Evolutionary conservation across 2,797 vertebrate species (phyloP).

Genomic region (Myotis vivesi): DNA sequence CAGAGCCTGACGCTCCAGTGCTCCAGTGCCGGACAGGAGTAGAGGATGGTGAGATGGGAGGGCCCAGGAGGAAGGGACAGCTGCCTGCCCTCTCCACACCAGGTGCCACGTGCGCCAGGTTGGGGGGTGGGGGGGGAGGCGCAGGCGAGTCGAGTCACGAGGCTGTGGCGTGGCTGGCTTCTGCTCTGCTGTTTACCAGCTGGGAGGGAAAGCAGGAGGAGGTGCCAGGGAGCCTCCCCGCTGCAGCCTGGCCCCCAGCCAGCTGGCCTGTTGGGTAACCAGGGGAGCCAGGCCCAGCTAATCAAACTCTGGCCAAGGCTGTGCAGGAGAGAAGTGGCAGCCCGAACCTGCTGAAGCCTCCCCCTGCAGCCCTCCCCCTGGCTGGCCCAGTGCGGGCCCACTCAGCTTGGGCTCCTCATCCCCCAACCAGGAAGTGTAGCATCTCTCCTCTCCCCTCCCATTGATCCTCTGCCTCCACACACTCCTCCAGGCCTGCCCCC

Average conservation of each 20-base stretch:
- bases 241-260: slow-evolving; percentile 67
- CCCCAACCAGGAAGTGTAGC: fast-evolving
- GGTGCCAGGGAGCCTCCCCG: slow-evolving; percentile 68
- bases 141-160: slow-evolving; percentile 62
- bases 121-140: slow-evolving; percentile 19
- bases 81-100: slow-evolving; percentile 55
- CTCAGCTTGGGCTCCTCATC: not conserved
- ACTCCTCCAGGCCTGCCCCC: not conserved
- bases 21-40: not conserved
- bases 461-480: not conserved
- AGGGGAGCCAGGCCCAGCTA: slow-evolving; percentile 78
- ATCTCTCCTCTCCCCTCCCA: not conserved
- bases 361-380: not conserved
- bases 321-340: not conserved
- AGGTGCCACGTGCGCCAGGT: slow-evolving; percentile 70
- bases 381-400: not conserved
- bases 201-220: slow-evolving; percentile 57
- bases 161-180: slow-evolving; percentile 64
- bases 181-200: slow-evolving; percentile 76
- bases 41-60: not conserved
- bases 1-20: not conserved
- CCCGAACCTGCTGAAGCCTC: not conserved
- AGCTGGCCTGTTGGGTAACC: slow-evolving; percentile 74
- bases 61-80: not conserved
- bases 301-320: slow-evolving; percentile 73